A percentile compares a stretch with the other conserved stretches of the same genome.
Conservation (phyloP, 2,113 vertebrate genomes). For the Platysteira castanea region DNA sequence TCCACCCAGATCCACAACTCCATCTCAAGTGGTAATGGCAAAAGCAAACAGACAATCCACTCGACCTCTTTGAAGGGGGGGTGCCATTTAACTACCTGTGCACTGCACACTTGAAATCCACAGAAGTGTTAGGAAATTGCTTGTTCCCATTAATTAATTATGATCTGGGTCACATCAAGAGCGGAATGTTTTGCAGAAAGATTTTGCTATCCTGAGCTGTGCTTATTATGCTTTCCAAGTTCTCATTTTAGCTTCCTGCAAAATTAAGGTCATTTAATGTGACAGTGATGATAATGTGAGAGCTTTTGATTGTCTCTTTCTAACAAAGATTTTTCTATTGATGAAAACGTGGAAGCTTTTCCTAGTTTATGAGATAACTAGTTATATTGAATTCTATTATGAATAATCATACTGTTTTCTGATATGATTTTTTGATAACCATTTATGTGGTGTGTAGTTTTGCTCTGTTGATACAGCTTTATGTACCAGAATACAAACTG, state of each 20-base stretch:
- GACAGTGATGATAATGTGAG: neutral
- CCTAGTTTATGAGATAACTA: neutral
- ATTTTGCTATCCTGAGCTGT: neutral
- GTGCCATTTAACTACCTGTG: neutral
- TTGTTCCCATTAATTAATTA: fast-evolving
- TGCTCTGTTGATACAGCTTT: neutral
- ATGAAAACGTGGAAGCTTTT: neutral
- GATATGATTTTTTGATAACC: neutral
- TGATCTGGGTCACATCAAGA: neutral
- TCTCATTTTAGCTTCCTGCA: neutral
- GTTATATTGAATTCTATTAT: neutral
- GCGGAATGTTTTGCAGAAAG: neutral
- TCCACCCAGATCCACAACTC: neutral
- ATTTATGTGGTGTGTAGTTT: neutral
- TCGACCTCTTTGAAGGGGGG: neutral
- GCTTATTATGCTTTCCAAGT: neutral
- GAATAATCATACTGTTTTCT: constrained; percentile 14
- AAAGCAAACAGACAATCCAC: neutral
- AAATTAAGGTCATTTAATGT: neutral
- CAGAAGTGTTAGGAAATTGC: neutral
- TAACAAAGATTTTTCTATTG: neutral
- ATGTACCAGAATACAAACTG: constrained; percentile 17
- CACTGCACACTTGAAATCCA: neutral
- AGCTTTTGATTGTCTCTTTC: neutral
- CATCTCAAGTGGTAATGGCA: neutral